Percentiles rank a stretch among this genome's conserved stretches.
Conservation (phyloP, 2,888 invertebrate species). For the Notodonta dromedarius region DNA sequence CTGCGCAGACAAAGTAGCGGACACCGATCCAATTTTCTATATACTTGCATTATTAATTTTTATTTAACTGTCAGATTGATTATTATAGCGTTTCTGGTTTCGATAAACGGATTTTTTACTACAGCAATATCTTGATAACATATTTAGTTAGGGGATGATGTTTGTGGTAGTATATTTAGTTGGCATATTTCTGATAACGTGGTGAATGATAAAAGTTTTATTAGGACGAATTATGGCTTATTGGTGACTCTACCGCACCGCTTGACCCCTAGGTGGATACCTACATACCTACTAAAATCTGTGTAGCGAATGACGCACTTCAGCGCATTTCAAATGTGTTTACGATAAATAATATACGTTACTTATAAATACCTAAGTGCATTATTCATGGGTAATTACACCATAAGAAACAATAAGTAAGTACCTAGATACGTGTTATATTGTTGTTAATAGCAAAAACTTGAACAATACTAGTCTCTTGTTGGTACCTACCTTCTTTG, state of each 20-base stretch:
- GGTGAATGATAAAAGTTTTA: no score
- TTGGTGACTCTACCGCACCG: background rate
- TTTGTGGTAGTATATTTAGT: background rate
- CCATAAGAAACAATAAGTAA: background rate
- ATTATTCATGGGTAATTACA: slow-evolving; percentile 3
- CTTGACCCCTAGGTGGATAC: no score
- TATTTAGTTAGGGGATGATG: background rate
- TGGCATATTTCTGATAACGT: no score
- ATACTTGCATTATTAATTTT: slow-evolving; percentile 17
- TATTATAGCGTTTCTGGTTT: slow-evolving; percentile 20
- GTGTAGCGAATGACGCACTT: background rate
- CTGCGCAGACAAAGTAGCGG: slow-evolving; percentile 36
- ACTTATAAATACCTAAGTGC: background rate
- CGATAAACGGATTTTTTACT: slow-evolving; percentile 18
- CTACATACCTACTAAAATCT: background rate
- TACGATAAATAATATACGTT: background rate
- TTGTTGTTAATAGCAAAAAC: background rate
- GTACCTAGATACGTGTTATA: background rate
- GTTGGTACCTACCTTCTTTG: background rate
- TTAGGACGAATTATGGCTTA: no score
- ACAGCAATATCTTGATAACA: background rate
- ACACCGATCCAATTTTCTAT: slow-evolving; percentile 24
- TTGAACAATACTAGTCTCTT: background rate
- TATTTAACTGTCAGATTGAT: slow-evolving; percentile 31
- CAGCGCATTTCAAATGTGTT: background rate